These are phyloP conservation scores for Drosophila seguyi DNA, from an alignment of 1,140 invertebrate genomes.

Conservation along the genomic window DNA sequence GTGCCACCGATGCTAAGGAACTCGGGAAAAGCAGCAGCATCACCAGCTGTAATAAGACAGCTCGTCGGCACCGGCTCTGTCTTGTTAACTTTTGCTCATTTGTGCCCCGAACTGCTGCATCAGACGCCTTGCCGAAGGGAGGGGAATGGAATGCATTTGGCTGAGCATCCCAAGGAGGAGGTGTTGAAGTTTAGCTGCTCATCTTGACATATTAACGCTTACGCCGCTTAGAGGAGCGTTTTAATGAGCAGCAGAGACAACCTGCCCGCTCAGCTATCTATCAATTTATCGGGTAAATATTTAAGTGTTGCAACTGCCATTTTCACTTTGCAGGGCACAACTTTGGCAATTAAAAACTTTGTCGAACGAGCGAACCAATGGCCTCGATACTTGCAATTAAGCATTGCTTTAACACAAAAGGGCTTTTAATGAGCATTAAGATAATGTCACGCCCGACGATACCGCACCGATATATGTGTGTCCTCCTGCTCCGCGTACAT, in stretches of 20 bases:
- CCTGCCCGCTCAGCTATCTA: conserved; percentile 25
- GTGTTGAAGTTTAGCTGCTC: conserved; percentile 21
- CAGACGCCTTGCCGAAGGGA: background rate
- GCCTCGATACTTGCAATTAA: conserved; percentile 62
- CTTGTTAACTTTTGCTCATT: conserved; percentile 80
- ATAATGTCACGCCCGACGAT: conserved; percentile 36
- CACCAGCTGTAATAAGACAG: conserved; percentile 76
- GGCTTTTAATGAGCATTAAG: conserved; percentile 70
- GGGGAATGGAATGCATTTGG: too few species aligned
- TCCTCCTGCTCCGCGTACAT: background rate
- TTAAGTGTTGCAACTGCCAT: conserved; percentile 64
- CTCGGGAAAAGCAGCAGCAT: conserved; percentile 49
- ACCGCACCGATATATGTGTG: background rate
- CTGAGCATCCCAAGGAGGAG: too few species aligned
- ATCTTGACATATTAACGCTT: conserved; percentile 71
- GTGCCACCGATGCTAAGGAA: conserved; percentile 26
- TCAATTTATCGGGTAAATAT: conserved; percentile 69
- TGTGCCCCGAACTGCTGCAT: conserved; percentile 58
- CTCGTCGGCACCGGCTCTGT: conserved; percentile 57
- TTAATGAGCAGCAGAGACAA: conserved; percentile 46
- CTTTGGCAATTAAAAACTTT: conserved; percentile 78
- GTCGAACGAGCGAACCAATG: conserved; percentile 14
- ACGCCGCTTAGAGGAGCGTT: conserved; percentile 27
- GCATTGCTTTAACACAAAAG: conserved; percentile 46
- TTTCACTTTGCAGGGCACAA: conserved; percentile 51